Conservation (phyloP, 2,797 vertebrate species). For the Micromesistius poutassou region DNA sequence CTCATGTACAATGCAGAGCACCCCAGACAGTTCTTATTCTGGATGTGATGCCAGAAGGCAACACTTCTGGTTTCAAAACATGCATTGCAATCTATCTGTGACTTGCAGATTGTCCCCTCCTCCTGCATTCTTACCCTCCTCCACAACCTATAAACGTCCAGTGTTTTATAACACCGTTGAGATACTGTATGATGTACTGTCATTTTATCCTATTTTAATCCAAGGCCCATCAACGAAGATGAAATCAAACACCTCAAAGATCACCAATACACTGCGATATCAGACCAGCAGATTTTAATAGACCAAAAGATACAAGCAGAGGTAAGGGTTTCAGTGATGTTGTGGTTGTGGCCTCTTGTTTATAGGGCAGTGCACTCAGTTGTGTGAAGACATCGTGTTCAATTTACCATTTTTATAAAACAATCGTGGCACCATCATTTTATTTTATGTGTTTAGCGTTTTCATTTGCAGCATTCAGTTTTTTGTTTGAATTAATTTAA, state of each 20-base stretch:
- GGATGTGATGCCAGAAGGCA: background rate
- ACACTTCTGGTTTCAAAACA: background rate
- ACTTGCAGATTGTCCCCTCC: background rate
- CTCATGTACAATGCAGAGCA: background rate
- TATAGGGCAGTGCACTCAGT: background rate
- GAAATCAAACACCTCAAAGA: constrained; percentile 87
- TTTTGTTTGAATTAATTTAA: constrained; percentile 52
- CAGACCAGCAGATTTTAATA: constrained; percentile 82
- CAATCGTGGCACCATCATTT: constrained; percentile 9
- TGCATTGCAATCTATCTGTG: background rate
- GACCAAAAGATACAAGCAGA: constrained; percentile 85
- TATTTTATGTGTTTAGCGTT: constrained; percentile 64
- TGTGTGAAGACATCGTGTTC: background rate
- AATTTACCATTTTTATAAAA: background rate
- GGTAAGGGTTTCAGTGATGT: constrained; percentile 66
- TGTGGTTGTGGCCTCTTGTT: background rate
- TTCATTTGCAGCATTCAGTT: constrained; percentile 58
- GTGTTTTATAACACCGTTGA: background rate
- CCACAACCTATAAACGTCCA: background rate
- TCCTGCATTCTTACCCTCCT: background rate
- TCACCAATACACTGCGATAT: constrained; percentile 84
- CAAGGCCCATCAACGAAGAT: constrained; percentile 91
- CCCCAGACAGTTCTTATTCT: background rate
- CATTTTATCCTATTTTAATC: background rate
- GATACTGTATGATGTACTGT: background rate